A percentile compares a stretch with the other conserved stretches of the same genome.
Conservation (phyloP, 2,888 invertebrate genomes). For the Aporophyla nigra region DNA sequence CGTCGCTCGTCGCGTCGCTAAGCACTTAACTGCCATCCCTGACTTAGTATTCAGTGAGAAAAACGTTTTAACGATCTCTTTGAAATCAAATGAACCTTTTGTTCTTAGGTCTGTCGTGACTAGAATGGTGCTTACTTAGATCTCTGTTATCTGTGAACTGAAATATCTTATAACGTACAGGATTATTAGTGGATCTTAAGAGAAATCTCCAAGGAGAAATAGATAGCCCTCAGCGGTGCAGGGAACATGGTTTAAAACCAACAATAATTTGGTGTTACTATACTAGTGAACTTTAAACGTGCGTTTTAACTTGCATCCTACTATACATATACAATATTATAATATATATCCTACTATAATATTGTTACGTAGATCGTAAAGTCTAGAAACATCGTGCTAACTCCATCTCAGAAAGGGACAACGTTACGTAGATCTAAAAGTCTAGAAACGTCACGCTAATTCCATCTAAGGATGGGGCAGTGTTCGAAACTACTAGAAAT, state of each 20-base stretch:
- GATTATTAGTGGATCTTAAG: not conserved
- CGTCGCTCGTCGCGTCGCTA: conserved; percentile 67
- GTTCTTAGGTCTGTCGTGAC: conserved; percentile 36
- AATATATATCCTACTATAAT: too few relatives aligned
- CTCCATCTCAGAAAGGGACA: too few relatives aligned
- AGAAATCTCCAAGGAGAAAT: not conserved
- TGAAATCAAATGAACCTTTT: conserved; percentile 65
- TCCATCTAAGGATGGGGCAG: too few relatives aligned
- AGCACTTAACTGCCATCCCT: conserved; percentile 72
- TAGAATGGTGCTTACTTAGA: not conserved
- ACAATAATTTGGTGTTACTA: not conserved
- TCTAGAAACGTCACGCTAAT: too few relatives aligned
- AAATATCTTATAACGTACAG: not conserved
- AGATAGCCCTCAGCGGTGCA: not conserved
- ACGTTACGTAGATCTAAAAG: too few relatives aligned
- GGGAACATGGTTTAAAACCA: not conserved
- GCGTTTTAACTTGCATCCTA: not conserved
- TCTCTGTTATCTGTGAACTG: not conserved
- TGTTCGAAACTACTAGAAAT: too few relatives aligned
- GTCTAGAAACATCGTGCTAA: too few relatives aligned
- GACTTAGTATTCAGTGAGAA: conserved; percentile 71
- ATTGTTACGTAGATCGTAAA: too few relatives aligned
- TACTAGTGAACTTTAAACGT: not conserved
- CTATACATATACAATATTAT: too few relatives aligned
- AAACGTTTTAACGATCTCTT: conserved; percentile 67